Conservation (phyloP, 2,888 invertebrate genomes). For the Strigamia transsilvanica region DNA sequence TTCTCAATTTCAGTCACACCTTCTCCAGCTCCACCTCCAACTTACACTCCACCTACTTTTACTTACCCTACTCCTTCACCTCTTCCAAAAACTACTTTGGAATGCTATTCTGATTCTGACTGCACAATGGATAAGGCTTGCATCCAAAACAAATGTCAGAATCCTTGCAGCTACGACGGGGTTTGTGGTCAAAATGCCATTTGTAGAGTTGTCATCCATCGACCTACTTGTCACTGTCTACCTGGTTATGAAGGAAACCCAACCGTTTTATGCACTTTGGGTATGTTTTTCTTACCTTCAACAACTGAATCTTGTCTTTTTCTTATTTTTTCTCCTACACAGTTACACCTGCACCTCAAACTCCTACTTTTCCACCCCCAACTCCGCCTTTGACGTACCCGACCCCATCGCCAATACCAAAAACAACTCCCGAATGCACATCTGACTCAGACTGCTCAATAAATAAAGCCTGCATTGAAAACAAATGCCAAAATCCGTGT, state of each 20-base stretch:
- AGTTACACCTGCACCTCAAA: background rate
- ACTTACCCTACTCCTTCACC: background rate
- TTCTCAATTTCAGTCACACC: background rate
- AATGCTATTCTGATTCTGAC: conserved; percentile 83
- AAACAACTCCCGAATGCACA: conserved; percentile 57
- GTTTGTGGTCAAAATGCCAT: conserved; percentile 62
- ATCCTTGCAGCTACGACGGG: conserved; percentile 78
- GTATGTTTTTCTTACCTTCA: background rate
- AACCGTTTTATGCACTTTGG: background rate
- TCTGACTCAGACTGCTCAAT: conserved; percentile 57
- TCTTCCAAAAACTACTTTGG: conserved; percentile 61
- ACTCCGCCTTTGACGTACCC: conserved; percentile 4
- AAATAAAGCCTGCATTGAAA: conserved; percentile 59
- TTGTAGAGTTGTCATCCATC: conserved; percentile 59
- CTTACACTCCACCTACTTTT: background rate
- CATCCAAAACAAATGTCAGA: conserved; percentile 81
- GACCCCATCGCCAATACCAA: conserved; percentile 62
- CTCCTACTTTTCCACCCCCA: conserved; percentile 11
- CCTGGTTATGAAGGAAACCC: conserved; percentile 57
- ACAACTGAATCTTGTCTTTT: background rate
- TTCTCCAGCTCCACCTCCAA: background rate
- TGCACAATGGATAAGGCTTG: conserved; percentile 88
- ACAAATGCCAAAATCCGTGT: conserved; percentile 73
- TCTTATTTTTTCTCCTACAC: background rate
- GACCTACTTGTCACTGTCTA: conserved; percentile 59